A percentile compares a stretch with the other conserved stretches of the same genome.
phyloP scores from a whole-genome alignment of 2,113 vertebrate genomes.

The Phrynosoma platyrhinos region DNA sequence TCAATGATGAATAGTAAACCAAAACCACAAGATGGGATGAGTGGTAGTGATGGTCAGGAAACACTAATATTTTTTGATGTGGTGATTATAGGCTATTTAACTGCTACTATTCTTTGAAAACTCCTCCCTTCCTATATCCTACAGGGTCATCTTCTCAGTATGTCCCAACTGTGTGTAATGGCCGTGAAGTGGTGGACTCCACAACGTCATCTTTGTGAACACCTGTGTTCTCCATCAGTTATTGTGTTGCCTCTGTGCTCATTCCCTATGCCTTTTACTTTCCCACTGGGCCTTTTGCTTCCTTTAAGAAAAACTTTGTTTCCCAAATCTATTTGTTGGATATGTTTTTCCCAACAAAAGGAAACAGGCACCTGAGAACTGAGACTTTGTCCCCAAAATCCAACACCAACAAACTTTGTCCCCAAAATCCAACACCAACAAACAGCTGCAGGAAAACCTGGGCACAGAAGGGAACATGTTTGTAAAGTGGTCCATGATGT shows the following conservation, averaged over 20 bases:
- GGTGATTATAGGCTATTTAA: background rate
- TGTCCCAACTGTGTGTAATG: conserved; percentile 94
- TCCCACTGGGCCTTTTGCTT: conserved; percentile 10
- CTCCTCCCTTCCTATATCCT: conserved; percentile 45
- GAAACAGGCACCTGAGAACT: rapidly evolving
- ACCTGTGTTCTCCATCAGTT: background rate
- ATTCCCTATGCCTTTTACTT: conserved; percentile 10
- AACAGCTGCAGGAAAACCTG: background rate
- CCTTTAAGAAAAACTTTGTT: background rate
- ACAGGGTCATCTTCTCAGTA: conserved; percentile 87
- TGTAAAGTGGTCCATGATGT: background rate
- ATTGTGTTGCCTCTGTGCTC: background rate
- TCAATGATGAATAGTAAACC: background rate
- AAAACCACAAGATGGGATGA: too few relatives aligned
- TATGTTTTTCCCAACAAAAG: conserved; percentile 14
- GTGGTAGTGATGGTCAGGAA: background rate
- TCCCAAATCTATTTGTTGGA: background rate
- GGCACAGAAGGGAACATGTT: background rate
- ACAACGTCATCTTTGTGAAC: conserved; percentile 94
- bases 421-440: conserved; percentile 13
- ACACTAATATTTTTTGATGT: rapidly evolving
- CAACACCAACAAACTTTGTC: background rate
- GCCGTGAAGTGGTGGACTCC: conserved; percentile 95
- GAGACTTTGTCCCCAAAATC: conserved; percentile 11
- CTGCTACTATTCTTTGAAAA: background rate